These are phyloP conservation scores for Schrankia costaestrigalis DNA, from an alignment of 2,888 invertebrate genomes.

Conservation along the genomic window DNA sequence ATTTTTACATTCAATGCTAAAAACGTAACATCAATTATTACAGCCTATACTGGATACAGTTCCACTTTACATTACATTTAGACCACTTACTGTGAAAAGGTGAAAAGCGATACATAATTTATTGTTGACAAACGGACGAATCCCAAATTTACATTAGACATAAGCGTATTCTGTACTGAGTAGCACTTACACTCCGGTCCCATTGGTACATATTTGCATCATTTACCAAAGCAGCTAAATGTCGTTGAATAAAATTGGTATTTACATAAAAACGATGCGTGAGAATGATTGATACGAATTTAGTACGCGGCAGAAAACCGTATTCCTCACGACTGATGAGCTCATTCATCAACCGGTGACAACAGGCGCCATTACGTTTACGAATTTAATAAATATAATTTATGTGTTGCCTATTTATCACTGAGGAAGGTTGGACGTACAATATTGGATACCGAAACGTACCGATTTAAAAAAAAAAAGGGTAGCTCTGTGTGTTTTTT, in stretches of 20 bases:
- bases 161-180: too few relatives aligned
- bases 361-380: slow-evolving; percentile 41
- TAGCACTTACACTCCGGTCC: slow-evolving; percentile 25
- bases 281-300: slow-evolving; percentile 70
- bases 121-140: slow-evolving; percentile 12
- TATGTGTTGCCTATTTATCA: slow-evolving; percentile 32
- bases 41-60: not conserved
- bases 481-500: slow-evolving; percentile 6
- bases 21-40: not conserved
- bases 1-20: too few relatives aligned
- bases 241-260: slow-evolving; percentile 50
- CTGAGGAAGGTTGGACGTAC: slow-evolving; percentile 18
- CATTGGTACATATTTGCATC: slow-evolving; percentile 24
- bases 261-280: slow-evolving; percentile 61
- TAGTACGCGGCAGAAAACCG: slow-evolving; percentile 34
- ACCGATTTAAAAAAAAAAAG: slow-evolving; percentile 21
- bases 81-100: slow-evolving; percentile 12
- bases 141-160: too few relatives aligned
- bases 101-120: slow-evolving; percentile 18
- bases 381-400: slow-evolving; percentile 56
- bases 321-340: slow-evolving; percentile 51
- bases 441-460: slow-evolving; percentile 21
- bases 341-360: slow-evolving; percentile 65
- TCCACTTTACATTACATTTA: too few relatives aligned
- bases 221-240: slow-evolving; percentile 20